These are phyloP conservation scores for Drosophila sp. DNA, from an alignment of 1,140 invertebrate species.

Conservation along the genomic window DNA sequence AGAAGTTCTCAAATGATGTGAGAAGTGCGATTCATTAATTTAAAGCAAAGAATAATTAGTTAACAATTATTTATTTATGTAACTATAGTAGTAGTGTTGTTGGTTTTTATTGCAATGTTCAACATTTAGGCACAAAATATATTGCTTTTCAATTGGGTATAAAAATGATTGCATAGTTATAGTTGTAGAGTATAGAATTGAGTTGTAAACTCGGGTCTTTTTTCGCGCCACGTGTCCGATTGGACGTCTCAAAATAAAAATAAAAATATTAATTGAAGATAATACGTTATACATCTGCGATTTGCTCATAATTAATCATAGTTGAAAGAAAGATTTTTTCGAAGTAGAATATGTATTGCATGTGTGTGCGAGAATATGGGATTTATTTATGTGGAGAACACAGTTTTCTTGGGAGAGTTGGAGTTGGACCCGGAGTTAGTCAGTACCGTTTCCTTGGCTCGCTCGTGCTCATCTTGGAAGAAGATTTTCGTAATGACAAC, in stretches of 20 bases:
- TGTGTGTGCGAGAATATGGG: not conserved
- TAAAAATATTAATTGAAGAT: slow-evolving; percentile 44
- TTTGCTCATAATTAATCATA: slow-evolving; percentile 67
- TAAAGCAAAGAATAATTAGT: slow-evolving; percentile 21
- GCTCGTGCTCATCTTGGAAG: slow-evolving; percentile 88
- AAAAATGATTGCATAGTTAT: slow-evolving; percentile 41
- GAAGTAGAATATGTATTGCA: not conserved
- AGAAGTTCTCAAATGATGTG: slow-evolving; percentile 47
- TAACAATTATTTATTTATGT: slow-evolving; percentile 59
- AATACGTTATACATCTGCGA: slow-evolving; percentile 62
- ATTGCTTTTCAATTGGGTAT: slow-evolving; percentile 70
- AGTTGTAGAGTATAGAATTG: slow-evolving; percentile 55
- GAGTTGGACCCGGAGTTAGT: slow-evolving; percentile 76
- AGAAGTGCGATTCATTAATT: slow-evolving; percentile 64
- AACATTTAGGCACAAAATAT: slow-evolving; percentile 81
- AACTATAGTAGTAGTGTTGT: slow-evolving; percentile 59
- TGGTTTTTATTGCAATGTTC: slow-evolving; percentile 70
- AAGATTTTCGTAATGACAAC: slow-evolving; percentile 96
- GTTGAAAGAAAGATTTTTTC: slow-evolving; percentile 38
- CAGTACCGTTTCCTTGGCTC: slow-evolving; percentile 84
- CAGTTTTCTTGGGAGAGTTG: slow-evolving; percentile 80
- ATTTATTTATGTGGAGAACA: slow-evolving; percentile 56
- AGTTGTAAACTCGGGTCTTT: slow-evolving; percentile 40
- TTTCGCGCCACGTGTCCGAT: not conserved
- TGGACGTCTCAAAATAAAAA: slow-evolving; percentile 26